A percentile compares a stretch with the other conserved stretches of the same genome.
These are phyloP conservation scores for Lithobates pipiens DNA, from an alignment of 2,797 vertebrate genomes.

Conservation along the genomic window DNA sequence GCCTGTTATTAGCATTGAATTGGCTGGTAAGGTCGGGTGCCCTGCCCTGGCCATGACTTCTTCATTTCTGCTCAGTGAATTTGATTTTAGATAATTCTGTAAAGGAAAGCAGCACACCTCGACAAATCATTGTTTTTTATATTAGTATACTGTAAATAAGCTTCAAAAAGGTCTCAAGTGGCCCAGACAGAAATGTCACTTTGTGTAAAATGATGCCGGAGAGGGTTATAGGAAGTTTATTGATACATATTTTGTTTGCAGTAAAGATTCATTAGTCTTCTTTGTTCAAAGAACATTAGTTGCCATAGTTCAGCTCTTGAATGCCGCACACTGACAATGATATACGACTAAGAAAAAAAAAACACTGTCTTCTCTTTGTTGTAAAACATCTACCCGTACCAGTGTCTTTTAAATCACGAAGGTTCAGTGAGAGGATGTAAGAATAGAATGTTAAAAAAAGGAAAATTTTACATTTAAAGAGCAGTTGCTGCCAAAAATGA, in stretches of 20 bases:
- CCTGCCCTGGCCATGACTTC: neutral
- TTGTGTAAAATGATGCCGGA: constrained; percentile 50
- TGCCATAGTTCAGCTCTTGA: constrained; percentile 51
- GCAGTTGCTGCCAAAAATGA: too few relatives aligned
- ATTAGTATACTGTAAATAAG: too few relatives aligned
- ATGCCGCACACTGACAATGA: constrained; percentile 53
- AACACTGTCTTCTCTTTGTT: constrained; percentile 40
- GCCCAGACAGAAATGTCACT: constrained; percentile 46
- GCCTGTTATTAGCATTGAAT: too few relatives aligned
- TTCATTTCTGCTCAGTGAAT: constrained; percentile 18
- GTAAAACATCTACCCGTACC: constrained; percentile 36
- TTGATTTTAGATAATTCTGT: neutral
- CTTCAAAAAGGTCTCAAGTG: constrained; percentile 8
- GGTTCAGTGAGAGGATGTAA: too few relatives aligned
- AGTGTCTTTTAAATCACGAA: neutral
- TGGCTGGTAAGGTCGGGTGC: too few relatives aligned
- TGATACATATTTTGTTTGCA: constrained; percentile 59
- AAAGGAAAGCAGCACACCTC: constrained; percentile 9
- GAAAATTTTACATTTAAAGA: too few relatives aligned
- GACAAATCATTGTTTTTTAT: neutral
- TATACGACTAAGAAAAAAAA: constrained; percentile 31
- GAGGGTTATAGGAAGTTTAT: constrained; percentile 53
- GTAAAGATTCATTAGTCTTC: constrained; percentile 58
- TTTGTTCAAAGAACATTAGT: constrained; percentile 55
- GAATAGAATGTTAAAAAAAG: too few relatives aligned